A percentile compares a stretch with the other conserved stretches of the same genome.
Evolutionary conservation across 1,140 invertebrate species (phyloP).

Genomic region (Caenorhabditis latens): DNA sequence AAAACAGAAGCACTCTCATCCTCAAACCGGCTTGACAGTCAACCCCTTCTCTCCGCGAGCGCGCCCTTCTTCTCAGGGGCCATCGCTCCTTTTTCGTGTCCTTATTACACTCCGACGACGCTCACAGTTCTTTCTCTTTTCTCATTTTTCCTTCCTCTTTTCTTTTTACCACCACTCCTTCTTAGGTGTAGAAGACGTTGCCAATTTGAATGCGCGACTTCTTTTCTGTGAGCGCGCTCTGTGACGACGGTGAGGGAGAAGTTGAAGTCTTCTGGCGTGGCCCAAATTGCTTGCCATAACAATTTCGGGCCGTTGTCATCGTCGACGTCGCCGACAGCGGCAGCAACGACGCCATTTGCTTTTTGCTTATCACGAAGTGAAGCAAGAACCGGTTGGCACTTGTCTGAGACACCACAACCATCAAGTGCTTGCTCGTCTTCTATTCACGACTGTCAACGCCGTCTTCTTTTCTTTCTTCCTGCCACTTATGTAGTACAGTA

Average conservation of each 20-base stretch:
- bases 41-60: not conserved
- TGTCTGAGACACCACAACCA: constrained; percentile 49
- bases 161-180: constrained; percentile 5
- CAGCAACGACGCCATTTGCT: constrained; percentile 44
- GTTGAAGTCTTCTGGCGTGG: constrained; percentile 11
- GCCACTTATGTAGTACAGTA: constrained; percentile 45
- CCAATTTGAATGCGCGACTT: constrained; percentile 50
- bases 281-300: constrained; percentile 55
- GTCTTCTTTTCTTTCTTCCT: constrained; percentile 15
- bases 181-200: constrained; percentile 17
- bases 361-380: constrained; percentile 53
- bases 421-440: constrained; percentile 54
- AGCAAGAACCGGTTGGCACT: constrained; percentile 54
- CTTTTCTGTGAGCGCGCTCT: constrained; percentile 40
- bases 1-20: constrained; percentile 55
- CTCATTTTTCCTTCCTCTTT: not conserved
- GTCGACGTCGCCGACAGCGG: not conserved
- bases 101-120: constrained; percentile 32
- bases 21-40: constrained; percentile 36
- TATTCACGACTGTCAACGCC: constrained; percentile 37
- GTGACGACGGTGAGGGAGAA: constrained; percentile 17
- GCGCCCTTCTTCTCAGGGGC: constrained; percentile 29
- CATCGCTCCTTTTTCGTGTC: constrained; percentile 50
- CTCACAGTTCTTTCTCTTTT: constrained; percentile 50
- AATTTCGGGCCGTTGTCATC: constrained; percentile 48